phyloP scores from a whole-genome alignment of 2,888 invertebrate species.

The Acheta domesticus region DNA sequence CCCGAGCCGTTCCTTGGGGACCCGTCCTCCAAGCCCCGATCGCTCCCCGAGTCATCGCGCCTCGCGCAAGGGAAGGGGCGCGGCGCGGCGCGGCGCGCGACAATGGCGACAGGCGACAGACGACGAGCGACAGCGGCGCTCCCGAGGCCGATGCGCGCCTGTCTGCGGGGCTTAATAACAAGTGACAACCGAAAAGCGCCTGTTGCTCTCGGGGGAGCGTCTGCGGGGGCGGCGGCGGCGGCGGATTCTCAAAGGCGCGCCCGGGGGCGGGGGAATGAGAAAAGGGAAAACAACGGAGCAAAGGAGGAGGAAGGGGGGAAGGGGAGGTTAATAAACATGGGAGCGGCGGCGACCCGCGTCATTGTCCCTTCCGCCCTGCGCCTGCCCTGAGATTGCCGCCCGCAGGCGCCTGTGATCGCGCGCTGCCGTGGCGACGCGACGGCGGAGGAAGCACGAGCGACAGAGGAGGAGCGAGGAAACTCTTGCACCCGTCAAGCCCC shows the following conservation, averaged over 20 bases:
- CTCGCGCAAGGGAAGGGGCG: neutral
- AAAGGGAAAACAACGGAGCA: slow-evolving; percentile 5
- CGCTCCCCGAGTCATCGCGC: neutral
- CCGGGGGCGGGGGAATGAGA: neutral
- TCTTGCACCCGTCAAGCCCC: too few relatives aligned
- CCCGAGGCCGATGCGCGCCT: slow-evolving; percentile 5
- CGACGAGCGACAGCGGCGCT: slow-evolving; percentile 4
- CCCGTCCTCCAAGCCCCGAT: neutral
- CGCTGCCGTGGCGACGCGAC: too few relatives aligned
- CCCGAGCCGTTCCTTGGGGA: too few relatives aligned
- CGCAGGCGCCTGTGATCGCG: too few relatives aligned
- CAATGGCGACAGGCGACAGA: neutral
- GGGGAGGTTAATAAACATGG: neutral
- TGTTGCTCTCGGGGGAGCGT: slow-evolving; percentile 25
- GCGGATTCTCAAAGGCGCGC: neutral
- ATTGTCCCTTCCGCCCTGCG: neutral
- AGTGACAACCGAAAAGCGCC: slow-evolving; percentile 28
- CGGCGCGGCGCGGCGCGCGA: neutral
- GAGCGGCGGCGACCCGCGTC: neutral
- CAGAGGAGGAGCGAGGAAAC: too few relatives aligned
- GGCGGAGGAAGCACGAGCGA: too few relatives aligned
- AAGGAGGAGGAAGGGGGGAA: neutral
- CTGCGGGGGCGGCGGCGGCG: neutral
- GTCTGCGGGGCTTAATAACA: slow-evolving; percentile 31
- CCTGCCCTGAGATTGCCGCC: too few relatives aligned